Conservation (phyloP, 2,888 invertebrate species). For the Melieria crassipennis region DNA sequence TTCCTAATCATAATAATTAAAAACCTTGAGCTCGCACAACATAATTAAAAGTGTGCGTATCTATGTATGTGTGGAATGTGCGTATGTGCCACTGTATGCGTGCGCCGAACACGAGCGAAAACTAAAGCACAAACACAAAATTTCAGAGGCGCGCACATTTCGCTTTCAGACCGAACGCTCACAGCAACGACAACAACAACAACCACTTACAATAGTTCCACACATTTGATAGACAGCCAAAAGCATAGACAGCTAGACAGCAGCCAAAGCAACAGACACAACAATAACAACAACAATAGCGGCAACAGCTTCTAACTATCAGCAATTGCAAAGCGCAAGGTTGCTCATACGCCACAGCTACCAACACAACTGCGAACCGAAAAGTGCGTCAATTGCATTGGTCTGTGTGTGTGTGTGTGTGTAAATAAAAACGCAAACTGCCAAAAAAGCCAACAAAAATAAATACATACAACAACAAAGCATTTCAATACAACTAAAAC, state of each 20-base stretch:
- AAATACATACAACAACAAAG: not conserved
- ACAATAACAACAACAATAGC: conserved; percentile 13
- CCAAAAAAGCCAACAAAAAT: not conserved
- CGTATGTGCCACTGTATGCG: too few species aligned
- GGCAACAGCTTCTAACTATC: conserved; percentile 18
- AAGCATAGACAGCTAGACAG: too few species aligned
- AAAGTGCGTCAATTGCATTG: conserved; percentile 25
- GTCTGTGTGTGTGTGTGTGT: conserved; percentile 5
- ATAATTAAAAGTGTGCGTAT: conserved; percentile 43
- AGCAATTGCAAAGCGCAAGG: conserved; percentile 6
- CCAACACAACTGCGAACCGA: not conserved
- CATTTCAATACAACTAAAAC: not conserved
- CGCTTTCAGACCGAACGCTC: too few species aligned
- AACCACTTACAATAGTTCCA: too few species aligned
- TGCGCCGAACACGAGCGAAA: not conserved
- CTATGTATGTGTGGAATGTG: too few species aligned
- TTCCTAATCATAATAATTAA: conserved; percentile 26
- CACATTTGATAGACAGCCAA: too few species aligned
- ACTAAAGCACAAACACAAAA: not conserved
- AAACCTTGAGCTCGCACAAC: conserved; percentile 46
- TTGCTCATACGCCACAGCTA: not conserved
- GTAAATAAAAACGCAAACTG: not conserved
- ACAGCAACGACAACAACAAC: too few species aligned
- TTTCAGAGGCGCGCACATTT: not conserved
- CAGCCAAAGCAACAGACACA: too few species aligned